A percentile compares a stretch with the other conserved stretches of the same genome.
These are phyloP conservation scores for Malurus alboscapulatus DNA, from an alignment of 2,113 vertebrate species.

Conservation along the genomic window DNA sequence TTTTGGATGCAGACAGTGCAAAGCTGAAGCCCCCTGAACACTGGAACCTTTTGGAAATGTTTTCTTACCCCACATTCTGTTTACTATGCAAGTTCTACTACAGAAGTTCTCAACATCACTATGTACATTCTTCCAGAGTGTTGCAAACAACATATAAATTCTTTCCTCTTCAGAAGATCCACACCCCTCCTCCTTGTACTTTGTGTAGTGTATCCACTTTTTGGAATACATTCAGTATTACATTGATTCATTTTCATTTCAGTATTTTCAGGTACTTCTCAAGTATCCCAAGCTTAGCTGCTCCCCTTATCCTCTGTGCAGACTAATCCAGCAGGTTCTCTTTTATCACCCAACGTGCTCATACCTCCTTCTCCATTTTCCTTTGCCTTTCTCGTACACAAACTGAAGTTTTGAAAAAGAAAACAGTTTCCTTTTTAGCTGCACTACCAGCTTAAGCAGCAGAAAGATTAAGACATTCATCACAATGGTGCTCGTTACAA, in stretches of 20 bases:
- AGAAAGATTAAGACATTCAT: conserved; percentile 36
- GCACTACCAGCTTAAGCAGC: conserved; percentile 40
- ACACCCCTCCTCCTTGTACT: background rate
- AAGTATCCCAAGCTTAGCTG: background rate
- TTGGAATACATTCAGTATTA: background rate
- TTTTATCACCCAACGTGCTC: background rate
- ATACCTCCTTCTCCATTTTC: background rate
- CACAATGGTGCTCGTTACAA: conserved; percentile 20
- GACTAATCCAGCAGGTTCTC: background rate
- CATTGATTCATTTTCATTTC: background rate
- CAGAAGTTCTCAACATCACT: background rate
- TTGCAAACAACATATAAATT: background rate
- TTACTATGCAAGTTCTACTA: background rate
- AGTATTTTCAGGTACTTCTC: background rate
- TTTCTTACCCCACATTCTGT: background rate
- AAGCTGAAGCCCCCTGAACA: background rate
- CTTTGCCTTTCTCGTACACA: background rate
- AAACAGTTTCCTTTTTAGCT: conserved; percentile 27
- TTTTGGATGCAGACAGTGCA: background rate
- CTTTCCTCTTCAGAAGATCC: background rate
- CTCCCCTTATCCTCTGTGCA: background rate
- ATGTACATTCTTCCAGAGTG: background rate
- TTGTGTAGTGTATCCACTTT: background rate
- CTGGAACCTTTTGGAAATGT: background rate
- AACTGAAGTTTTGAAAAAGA: background rate